phyloP scores from a whole-genome alignment of 1,140 invertebrate genomes.

The Bombus haemorrhoidalis region DNA sequence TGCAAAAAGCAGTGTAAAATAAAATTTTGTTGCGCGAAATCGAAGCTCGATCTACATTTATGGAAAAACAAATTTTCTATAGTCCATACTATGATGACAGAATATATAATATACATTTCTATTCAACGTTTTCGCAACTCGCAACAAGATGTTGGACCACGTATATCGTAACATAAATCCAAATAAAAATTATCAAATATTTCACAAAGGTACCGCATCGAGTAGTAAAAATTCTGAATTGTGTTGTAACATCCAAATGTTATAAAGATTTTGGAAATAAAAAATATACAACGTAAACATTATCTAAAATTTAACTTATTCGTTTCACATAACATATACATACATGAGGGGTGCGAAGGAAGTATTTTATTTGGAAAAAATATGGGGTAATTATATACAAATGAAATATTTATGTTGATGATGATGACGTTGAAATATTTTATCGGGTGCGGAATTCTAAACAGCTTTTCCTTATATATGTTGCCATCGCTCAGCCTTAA shows the following conservation, averaged over 20 bases:
- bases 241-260: not conserved
- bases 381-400: too few relatives aligned
- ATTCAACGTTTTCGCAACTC: not conserved
- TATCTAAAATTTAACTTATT: not conserved
- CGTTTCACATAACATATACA: too few relatives aligned
- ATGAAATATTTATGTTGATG: too few relatives aligned
- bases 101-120: not conserved
- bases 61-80: not conserved
- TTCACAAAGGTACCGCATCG: not conserved
- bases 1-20: not conserved
- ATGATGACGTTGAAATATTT: too few relatives aligned
- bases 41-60: not conserved
- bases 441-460: too few relatives aligned
- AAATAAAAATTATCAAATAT: conserved; percentile 11
- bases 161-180: not conserved
- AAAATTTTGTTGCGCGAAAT: not conserved
- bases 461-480: too few relatives aligned
- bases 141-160: not conserved
- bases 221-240: not conserved
- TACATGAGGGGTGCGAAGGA: too few relatives aligned
- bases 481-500: too few relatives aligned
- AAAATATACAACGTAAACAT: not conserved
- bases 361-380: too few relatives aligned
- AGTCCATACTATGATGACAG: not conserved
- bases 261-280: not conserved